Evolutionary conservation across 2,113 vertebrate genomes (phyloP).

Genomic region (Lucifuga dentata): DNA sequence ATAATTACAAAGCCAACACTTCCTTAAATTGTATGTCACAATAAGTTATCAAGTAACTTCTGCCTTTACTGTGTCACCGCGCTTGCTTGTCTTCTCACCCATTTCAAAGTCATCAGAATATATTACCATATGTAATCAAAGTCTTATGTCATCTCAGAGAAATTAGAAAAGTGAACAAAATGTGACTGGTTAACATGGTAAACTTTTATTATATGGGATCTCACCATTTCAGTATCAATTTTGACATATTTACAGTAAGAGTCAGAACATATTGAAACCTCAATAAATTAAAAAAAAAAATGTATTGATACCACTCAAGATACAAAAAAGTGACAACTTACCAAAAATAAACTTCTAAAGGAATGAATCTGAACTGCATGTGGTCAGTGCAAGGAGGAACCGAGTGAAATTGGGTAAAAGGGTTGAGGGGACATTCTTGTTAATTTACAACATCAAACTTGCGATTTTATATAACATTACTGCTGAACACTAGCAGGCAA

Average conservation of each 20-base stretch:
- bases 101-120: too few relatives aligned
- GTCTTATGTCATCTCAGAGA: too few relatives aligned
- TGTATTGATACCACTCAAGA: constrained; percentile 45
- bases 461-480: constrained; percentile 38
- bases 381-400: constrained; percentile 7
- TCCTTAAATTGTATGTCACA: too few relatives aligned
- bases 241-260: constrained; percentile 66
- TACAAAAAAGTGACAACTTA: constrained; percentile 59
- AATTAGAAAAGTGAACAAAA: constrained; percentile 10
- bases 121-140: too few relatives aligned
- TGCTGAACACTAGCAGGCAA: constrained; percentile 5
- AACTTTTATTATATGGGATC: constrained; percentile 73
- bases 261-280: constrained; percentile 61
- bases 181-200: constrained; percentile 13
- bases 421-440: constrained; percentile 15
- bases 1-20: too few relatives aligned
- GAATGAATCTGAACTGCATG: constrained; percentile 43
- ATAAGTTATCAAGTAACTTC: too few relatives aligned
- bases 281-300: constrained; percentile 77
- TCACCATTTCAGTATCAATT: constrained; percentile 47
- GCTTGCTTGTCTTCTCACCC: too few relatives aligned
- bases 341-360: constrained; percentile 36
- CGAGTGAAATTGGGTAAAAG: background rate
- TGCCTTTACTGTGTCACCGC: too few relatives aligned
- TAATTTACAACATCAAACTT: constrained; percentile 67